These are phyloP conservation scores for Poeciliopsis occidentalis DNA, from an alignment of 2,113 vertebrate genomes.

Conservation along the genomic window DNA sequence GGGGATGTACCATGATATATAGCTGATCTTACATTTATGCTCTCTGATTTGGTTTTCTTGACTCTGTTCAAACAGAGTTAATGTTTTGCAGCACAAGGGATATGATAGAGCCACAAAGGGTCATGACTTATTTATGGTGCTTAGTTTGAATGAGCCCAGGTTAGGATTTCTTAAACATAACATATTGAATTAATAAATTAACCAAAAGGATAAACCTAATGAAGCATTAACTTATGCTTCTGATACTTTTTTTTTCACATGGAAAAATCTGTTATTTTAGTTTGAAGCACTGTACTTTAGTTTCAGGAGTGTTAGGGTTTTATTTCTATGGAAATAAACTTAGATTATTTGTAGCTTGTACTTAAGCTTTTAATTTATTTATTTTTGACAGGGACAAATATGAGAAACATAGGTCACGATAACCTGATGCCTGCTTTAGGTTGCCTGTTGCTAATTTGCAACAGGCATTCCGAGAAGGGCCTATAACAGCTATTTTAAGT, in stretches of 20 bases:
- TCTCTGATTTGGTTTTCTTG: conserved; percentile 25
- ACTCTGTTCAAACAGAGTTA: conserved; percentile 7
- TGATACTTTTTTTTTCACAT: too few relatives aligned
- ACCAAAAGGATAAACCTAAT: too few relatives aligned
- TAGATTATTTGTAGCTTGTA: neutral
- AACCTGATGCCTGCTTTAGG: too few relatives aligned
- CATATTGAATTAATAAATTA: neutral
- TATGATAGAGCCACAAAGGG: conserved; percentile 6
- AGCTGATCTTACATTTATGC: conserved; percentile 42
- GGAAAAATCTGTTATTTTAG: too few relatives aligned
- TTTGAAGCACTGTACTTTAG: neutral
- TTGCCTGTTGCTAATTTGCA: too few relatives aligned
- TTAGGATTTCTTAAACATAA: conserved; percentile 30
- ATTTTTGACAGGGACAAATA: too few relatives aligned
- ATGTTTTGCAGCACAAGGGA: conserved; percentile 3
- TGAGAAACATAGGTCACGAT: too few relatives aligned
- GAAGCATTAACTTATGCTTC: too few relatives aligned
- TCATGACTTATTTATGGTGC: conserved; percentile 20
- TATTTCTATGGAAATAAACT: conserved; percentile 25
- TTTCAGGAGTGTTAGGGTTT: conserved; percentile 2
- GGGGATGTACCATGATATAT: conserved; percentile 38
- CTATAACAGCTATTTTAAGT: too few relatives aligned
- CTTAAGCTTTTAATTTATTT: neutral
- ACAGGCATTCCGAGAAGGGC: too few relatives aligned
- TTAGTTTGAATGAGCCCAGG: conserved; percentile 18